These are phyloP conservation scores for Cardiocondyla obscurior DNA, from an alignment of 1,140 invertebrate genomes.

Conservation along the genomic window DNA sequence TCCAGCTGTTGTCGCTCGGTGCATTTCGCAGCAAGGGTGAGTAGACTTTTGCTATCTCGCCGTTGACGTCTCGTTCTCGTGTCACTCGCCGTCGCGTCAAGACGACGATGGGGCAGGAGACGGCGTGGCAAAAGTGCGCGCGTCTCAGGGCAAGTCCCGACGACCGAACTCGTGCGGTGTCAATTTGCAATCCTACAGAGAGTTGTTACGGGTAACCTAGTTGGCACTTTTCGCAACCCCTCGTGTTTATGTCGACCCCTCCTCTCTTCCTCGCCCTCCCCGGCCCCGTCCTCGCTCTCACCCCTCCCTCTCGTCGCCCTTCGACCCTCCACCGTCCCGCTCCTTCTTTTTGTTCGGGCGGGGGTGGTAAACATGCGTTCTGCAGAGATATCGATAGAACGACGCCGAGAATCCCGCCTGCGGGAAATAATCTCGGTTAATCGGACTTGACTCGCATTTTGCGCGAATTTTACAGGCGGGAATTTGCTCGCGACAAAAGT, in stretches of 20 bases:
- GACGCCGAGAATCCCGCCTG: constrained; percentile 22
- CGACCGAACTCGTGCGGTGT: neutral
- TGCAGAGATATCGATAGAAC: constrained; percentile 39
- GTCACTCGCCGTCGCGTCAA: no score
- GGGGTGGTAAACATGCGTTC: constrained; percentile 46
- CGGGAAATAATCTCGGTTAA: constrained; percentile 21
- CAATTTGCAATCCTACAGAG: constrained; percentile 4
- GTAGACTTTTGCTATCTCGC: constrained; percentile 9
- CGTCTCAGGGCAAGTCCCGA: neutral
- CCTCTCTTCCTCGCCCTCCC: constrained; percentile 19
- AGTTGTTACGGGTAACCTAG: constrained; percentile 39
- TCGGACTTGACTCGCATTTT: neutral
- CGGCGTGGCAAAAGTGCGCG: neutral
- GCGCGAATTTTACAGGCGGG: no score
- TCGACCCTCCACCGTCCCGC: neutral
- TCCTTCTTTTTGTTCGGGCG: neutral
- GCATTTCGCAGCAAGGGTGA: constrained; percentile 55
- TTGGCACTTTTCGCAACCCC: constrained; percentile 42
- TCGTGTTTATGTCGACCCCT: constrained; percentile 35
- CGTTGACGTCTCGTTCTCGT: neutral
- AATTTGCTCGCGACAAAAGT: no score
- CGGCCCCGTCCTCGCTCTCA: neutral
- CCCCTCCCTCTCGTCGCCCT: constrained; percentile 26
- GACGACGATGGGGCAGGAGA: neutral
- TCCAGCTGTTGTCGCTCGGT: neutral